These are phyloP conservation scores for Pogonognathellus flavescens DNA, from an alignment of 1,140 invertebrate species.

Conservation along the genomic window DNA sequence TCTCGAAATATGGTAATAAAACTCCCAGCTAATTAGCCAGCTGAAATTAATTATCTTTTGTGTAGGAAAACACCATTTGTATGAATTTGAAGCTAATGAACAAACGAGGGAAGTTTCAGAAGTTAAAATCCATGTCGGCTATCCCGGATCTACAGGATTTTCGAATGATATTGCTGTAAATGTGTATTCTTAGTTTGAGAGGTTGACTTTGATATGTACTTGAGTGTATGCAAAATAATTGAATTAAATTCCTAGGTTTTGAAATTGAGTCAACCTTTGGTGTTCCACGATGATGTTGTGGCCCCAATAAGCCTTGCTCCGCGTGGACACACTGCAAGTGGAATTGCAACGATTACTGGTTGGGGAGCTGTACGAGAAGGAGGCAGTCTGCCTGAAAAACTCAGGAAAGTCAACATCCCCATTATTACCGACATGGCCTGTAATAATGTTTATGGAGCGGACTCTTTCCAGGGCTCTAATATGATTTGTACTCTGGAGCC, in stretches of 20 bases:
- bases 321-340: neutral
- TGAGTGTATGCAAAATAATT: neutral
- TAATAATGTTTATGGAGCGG: neutral
- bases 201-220: neutral
- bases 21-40: too few relatives aligned
- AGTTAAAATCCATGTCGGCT: neutral
- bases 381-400: neutral
- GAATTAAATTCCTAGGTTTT: neutral
- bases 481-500: conserved; percentile 4
- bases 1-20: neutral
- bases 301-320: neutral
- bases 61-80: conserved; percentile 18
- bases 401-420: neutral
- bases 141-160: conserved; percentile 19
- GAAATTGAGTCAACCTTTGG: conserved; percentile 2
- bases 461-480: neutral
- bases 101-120: neutral
- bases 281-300: conserved; percentile 6
- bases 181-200: too few relatives aligned
- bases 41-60: neutral
- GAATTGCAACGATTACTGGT: neutral
- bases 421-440: neutral
- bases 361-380: neutral
- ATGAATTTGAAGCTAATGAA: conserved; percentile 8
- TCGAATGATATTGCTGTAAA: conserved; percentile 13